Conservation (phyloP, 2,888 invertebrate species). For the Thyatira batis region DNA sequence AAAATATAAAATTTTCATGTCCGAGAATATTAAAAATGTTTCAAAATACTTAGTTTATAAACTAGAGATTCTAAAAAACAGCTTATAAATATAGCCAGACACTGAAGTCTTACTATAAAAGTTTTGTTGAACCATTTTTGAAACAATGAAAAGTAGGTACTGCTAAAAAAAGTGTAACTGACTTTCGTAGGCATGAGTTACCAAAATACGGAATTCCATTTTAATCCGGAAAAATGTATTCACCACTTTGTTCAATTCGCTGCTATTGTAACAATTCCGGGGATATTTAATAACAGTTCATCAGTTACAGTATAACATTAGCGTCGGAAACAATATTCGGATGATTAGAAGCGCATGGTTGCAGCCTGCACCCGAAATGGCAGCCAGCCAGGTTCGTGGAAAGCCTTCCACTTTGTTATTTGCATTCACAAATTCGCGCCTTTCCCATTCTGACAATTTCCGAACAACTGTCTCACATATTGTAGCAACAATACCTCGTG, state of each 20-base stretch:
- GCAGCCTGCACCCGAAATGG: constrained; percentile 13
- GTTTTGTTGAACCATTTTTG: too few relatives aligned
- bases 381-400: constrained; percentile 25
- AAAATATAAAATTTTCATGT: neutral
- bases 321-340: constrained; percentile 34
- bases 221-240: neutral
- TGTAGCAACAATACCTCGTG: constrained; percentile 22
- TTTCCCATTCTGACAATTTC: constrained; percentile 34
- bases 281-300: constrained; percentile 1
- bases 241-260: neutral
- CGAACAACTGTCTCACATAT: constrained; percentile 46
- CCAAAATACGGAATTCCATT: too few relatives aligned
- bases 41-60: too few relatives aligned
- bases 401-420: constrained; percentile 34
- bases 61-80: too few relatives aligned
- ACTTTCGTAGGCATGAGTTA: too few relatives aligned
- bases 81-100: too few relatives aligned
- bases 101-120: too few relatives aligned
- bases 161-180: too few relatives aligned
- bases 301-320: constrained; percentile 12
- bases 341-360: constrained; percentile 36
- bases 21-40: too few relatives aligned
- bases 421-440: constrained; percentile 44
- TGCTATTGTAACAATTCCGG: neutral
- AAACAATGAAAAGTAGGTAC: too few relatives aligned